phyloP scores from a whole-genome alignment of 2,113 vertebrate species.

The Anolis carolinensis region DNA sequence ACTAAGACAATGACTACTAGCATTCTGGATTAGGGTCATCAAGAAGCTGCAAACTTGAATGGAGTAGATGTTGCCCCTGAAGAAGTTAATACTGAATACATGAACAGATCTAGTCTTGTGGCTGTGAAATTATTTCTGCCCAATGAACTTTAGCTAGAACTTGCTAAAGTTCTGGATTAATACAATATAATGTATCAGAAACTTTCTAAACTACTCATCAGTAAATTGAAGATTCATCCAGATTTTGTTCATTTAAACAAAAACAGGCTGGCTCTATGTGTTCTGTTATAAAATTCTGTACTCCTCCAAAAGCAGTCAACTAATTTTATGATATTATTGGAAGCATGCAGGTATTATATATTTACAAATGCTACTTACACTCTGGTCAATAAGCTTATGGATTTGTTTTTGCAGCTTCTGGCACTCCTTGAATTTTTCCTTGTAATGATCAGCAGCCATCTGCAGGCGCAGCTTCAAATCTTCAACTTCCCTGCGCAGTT shows the following conservation, averaged over 20 bases:
- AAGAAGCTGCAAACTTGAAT: slow-evolving; percentile 25
- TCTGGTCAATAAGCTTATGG: slow-evolving; percentile 86
- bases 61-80: not conserved
- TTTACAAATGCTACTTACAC: slow-evolving; percentile 78
- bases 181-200: not conserved
- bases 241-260: not conserved
- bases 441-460: slow-evolving; percentile 99
- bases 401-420: slow-evolving; percentile 96
- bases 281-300: not conserved
- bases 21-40: slow-evolving; percentile 59
- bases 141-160: not conserved
- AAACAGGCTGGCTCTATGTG: not conserved
- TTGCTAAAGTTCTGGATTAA: not conserved
- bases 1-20: slow-evolving; percentile 45
- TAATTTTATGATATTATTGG: not conserved
- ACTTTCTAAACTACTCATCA: too few species aligned
- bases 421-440: slow-evolving; percentile 98
- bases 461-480: slow-evolving; percentile 96
- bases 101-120: not conserved
- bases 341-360: not conserved
- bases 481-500: slow-evolving; percentile 95
- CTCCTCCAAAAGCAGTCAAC: slow-evolving; percentile 1
- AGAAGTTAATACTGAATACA: slow-evolving; percentile 5
- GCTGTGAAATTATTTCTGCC: not conserved
- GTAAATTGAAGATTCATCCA: not conserved